These are phyloP conservation scores for Tetragnatha versicolor DNA, from an alignment of 1,140 invertebrate species.

Conservation along the genomic window DNA sequence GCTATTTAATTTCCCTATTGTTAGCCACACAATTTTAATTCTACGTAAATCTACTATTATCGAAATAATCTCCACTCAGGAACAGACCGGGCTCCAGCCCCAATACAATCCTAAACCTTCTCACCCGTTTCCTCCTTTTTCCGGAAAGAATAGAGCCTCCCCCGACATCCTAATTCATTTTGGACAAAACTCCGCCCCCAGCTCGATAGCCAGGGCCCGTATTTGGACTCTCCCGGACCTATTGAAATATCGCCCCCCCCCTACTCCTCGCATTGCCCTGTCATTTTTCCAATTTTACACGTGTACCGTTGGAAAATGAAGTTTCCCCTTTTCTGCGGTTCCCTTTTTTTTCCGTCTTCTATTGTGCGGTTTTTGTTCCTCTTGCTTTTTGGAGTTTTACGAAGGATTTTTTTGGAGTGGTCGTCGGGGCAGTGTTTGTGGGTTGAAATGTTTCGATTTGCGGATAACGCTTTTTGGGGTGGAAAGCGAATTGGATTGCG, in stretches of 20 bases:
- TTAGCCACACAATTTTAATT: too few relatives aligned
- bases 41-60: too few relatives aligned
- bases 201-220: constrained; percentile 29
- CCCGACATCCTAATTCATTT: constrained; percentile 31
- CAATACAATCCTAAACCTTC: too few relatives aligned
- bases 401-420: not conserved
- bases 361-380: not conserved
- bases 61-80: too few relatives aligned
- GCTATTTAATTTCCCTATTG: too few relatives aligned
- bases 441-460: not conserved
- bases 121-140: not conserved
- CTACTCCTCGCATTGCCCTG: not conserved
- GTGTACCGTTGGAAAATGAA: constrained; percentile 24
- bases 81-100: too few relatives aligned
- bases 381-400: not conserved
- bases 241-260: constrained; percentile 41
- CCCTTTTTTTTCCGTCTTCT: not conserved
- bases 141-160: constrained; percentile 4
- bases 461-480: not conserved
- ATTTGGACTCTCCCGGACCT: constrained; percentile 36
- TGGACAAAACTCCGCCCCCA: constrained; percentile 16
- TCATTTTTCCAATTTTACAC: constrained; percentile 50
- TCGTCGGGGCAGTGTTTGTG: not conserved
- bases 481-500: too few relatives aligned
- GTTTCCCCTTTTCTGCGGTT: not conserved